Conservation (phyloP, 2,113 vertebrate species). For the Rana temporaria region DNA sequence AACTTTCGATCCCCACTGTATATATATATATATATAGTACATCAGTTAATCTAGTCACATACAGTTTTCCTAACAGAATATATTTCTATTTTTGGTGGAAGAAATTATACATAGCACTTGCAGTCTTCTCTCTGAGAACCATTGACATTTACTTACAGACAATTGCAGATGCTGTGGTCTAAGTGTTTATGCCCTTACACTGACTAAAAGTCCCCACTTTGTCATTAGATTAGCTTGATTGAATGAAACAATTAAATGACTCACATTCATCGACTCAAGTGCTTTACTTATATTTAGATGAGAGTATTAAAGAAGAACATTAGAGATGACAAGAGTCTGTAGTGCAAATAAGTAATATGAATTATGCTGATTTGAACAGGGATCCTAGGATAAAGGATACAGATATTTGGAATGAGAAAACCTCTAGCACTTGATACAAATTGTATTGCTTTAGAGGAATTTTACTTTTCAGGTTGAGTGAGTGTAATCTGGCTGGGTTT, state of each 20-base stretch:
- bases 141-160: too few species aligned
- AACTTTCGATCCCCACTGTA: too few species aligned
- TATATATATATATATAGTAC: too few species aligned
- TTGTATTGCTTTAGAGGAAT: constrained; percentile 80
- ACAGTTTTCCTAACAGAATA: too few species aligned
- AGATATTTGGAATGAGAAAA: constrained; percentile 59
- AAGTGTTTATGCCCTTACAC: too few species aligned
- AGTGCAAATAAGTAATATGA: background rate
- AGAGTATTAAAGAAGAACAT: background rate
- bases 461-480: constrained; percentile 70
- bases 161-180: too few species aligned
- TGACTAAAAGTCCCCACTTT: too few species aligned
- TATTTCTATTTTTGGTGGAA: too few species aligned
- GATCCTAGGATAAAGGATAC: constrained; percentile 67
- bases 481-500: constrained; percentile 75
- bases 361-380: background rate
- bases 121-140: too few species aligned
- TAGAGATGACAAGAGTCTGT: background rate
- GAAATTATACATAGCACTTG: too few species aligned
- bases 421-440: constrained; percentile 70
- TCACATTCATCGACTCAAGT: background rate
- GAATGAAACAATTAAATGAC: background rate
- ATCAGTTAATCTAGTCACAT: too few species aligned
- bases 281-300: background rate
- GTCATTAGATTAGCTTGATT: background rate